These are phyloP conservation scores for Vombatus ursinus DNA, from an alignment of 2,113 vertebrate genomes.

Conservation along the genomic window DNA sequence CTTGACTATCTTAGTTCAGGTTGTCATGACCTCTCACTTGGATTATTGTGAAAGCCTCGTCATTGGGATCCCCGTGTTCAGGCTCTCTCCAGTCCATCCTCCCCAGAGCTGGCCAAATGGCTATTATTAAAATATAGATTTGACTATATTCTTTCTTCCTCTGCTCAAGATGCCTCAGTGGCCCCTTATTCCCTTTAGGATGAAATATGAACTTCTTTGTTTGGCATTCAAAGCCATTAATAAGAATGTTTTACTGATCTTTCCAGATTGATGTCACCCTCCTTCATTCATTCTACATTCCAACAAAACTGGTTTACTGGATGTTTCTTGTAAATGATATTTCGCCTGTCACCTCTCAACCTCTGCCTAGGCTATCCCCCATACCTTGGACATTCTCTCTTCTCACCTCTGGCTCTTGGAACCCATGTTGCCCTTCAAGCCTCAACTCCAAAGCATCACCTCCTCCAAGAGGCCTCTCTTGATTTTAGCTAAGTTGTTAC, in stretches of 20 bases:
- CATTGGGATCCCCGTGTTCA: neutral
- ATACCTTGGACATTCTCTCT: neutral
- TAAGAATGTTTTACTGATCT: neutral
- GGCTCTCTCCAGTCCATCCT: neutral
- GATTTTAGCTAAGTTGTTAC: neutral
- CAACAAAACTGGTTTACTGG: neutral
- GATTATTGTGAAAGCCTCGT: neutral
- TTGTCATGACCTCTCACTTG: neutral
- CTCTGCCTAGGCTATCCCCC: neutral
- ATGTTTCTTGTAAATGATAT: neutral
- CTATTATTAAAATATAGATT: neutral
- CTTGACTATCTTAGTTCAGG: neutral
- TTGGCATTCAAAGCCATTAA: neutral
- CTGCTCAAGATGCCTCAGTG: neutral
- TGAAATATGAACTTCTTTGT: neutral
- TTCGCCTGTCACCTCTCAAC: neutral
- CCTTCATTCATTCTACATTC: neutral
- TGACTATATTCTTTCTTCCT: neutral
- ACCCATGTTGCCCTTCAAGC: neutral
- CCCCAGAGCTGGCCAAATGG: neutral
- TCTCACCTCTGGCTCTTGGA: neutral
- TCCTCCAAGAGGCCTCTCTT: neutral
- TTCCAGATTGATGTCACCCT: neutral
- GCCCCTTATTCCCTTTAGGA: neutral
- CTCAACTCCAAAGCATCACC: neutral